phyloP scores from a whole-genome alignment of 2,888 invertebrate species.

The Ophion obscuratus region DNA sequence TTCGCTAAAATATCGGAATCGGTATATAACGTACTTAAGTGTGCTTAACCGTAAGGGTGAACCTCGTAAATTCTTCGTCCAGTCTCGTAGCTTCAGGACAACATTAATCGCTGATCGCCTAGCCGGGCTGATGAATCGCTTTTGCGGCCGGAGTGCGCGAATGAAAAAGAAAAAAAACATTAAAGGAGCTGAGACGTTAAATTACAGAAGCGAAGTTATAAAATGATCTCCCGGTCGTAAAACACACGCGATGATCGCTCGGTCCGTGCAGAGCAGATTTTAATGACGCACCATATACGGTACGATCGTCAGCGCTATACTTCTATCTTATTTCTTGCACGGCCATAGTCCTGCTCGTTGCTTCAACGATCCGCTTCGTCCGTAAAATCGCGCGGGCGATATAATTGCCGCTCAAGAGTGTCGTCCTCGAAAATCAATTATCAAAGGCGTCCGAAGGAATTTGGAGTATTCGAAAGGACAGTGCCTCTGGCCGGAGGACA shows the following conservation, averaged over 20 bases:
- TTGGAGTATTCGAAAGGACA: not conserved
- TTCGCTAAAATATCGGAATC: too few species aligned
- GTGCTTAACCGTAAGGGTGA: too few species aligned
- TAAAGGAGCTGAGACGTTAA: constrained; percentile 48
- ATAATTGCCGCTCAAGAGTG: not conserved
- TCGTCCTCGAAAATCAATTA: not conserved
- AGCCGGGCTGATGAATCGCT: not conserved
- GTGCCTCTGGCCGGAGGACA: constrained; percentile 18
- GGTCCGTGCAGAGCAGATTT: constrained; percentile 37
- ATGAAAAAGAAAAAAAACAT: constrained; percentile 30
- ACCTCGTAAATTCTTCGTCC: constrained; percentile 29
- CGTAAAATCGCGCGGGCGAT: not conserved
- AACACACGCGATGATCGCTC: constrained; percentile 33
- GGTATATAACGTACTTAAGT: too few species aligned
- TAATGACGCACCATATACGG: constrained; percentile 31
- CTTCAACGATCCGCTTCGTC: not conserved
- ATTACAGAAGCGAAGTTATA: constrained; percentile 59
- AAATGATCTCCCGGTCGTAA: constrained; percentile 62
- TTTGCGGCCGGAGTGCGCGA: constrained; percentile 34
- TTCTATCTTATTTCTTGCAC: not conserved
- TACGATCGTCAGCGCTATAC: not conserved
- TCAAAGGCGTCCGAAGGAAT: not conserved
- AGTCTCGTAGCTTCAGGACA: constrained; percentile 16
- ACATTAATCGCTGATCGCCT: constrained; percentile 45
- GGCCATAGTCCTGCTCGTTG: not conserved